phyloP scores from a whole-genome alignment of 2,797 vertebrate species.

The Myotis daubentonii region DNA sequence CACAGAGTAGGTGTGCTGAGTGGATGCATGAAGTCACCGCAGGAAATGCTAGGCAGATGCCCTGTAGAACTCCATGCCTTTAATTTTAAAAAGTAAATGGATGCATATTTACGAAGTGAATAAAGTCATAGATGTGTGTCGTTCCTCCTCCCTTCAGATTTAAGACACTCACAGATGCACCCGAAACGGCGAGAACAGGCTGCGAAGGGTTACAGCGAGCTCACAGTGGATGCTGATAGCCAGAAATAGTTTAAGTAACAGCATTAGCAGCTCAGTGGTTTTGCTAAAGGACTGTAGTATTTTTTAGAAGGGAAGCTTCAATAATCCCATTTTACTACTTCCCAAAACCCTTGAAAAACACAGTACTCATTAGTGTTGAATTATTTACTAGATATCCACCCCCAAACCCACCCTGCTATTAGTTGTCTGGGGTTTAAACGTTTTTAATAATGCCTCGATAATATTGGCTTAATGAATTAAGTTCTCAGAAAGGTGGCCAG shows the following conservation, averaged over 20 bases:
- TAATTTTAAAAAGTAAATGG: background rate
- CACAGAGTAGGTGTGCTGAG: background rate
- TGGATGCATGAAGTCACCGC: background rate
- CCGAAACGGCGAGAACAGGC: slow-evolving; percentile 59
- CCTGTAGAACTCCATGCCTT: background rate
- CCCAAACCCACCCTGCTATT: background rate
- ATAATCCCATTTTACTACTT: slow-evolving; percentile 63
- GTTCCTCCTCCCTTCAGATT: background rate
- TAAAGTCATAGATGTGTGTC: background rate
- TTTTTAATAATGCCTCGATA: slow-evolving; percentile 56
- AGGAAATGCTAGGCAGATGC: background rate
- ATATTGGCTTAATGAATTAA: slow-evolving; percentile 66
- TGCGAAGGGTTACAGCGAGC: slow-evolving; percentile 57
- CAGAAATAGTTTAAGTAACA: slow-evolving; percentile 74
- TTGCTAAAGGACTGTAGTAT: slow-evolving; percentile 56
- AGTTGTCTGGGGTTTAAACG: slow-evolving; percentile 11
- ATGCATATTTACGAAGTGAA: background rate
- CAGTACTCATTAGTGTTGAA: slow-evolving; percentile 54
- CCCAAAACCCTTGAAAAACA: slow-evolving; percentile 62
- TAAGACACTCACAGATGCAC: slow-evolving; percentile 58
- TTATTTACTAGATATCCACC: slow-evolving; percentile 67
- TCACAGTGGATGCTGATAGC: slow-evolving; percentile 53
- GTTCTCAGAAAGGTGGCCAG: slow-evolving; percentile 31
- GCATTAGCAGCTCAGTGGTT: slow-evolving; percentile 56
- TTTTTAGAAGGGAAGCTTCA: slow-evolving; percentile 74